Percentiles rank a stretch among this genome's conserved stretches.
Evolutionary conservation across 2,888 invertebrate species (phyloP).

Genomic region (Diogma glabrata): DNA sequence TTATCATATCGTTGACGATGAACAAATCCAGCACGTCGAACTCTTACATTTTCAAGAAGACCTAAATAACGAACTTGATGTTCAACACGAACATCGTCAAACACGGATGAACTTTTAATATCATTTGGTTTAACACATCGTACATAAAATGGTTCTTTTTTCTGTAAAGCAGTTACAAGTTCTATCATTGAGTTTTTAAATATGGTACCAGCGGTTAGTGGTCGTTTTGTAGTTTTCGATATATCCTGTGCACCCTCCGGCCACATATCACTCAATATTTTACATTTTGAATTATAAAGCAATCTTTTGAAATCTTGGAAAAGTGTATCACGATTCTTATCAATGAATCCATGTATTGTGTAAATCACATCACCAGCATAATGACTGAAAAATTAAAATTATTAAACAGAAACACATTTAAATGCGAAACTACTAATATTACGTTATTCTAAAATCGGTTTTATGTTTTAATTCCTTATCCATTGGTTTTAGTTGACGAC

Average conservation of each 20-base stretch:
- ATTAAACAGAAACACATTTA: conserved; percentile 22
- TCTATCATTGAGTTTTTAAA: conserved; percentile 93
- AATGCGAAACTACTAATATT: not conserved
- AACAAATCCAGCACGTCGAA: conserved; percentile 95
- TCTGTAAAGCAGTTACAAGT: conserved; percentile 74
- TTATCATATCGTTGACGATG: conserved; percentile 86
- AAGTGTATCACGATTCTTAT: conserved; percentile 93
- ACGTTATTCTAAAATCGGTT: conserved; percentile 66
- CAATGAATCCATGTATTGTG: conserved; percentile 80
- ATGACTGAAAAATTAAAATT: conserved; percentile 39
- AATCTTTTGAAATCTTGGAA: conserved; percentile 95
- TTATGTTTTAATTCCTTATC: conserved; percentile 71
- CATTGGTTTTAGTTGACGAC: conserved; percentile 68
- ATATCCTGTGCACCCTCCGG: conserved; percentile 91
- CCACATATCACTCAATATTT: conserved; percentile 80
- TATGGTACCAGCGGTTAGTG: conserved; percentile 83
- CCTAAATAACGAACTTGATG: conserved; percentile 62
- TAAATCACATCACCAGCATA: conserved; percentile 97
- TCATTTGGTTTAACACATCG: conserved; percentile 97
- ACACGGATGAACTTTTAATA: conserved; percentile 72
- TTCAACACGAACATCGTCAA: conserved; percentile 64
- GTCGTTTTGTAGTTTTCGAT: conserved; percentile 85
- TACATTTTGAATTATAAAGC: conserved; percentile 70
- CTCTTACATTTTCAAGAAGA: conserved; percentile 88
- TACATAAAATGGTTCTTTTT: conserved; percentile 94